phyloP scores from a whole-genome alignment of 2,797 vertebrate species.

The Cynopterus sphinx region DNA sequence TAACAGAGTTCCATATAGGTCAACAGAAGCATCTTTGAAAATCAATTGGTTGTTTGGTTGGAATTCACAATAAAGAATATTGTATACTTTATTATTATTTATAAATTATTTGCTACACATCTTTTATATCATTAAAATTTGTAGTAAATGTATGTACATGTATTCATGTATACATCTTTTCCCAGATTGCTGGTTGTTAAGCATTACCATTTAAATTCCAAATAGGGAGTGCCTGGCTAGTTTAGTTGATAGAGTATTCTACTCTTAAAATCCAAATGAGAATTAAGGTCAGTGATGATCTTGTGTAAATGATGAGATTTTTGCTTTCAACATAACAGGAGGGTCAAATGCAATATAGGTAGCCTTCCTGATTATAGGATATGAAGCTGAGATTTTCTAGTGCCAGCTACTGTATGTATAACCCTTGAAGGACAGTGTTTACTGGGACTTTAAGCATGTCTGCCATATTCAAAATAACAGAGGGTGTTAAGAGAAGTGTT shows the following conservation, averaged over 20 bases:
- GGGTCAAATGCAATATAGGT: background rate
- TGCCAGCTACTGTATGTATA: background rate
- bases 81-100: background rate
- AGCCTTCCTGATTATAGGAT: background rate
- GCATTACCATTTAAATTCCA: background rate
- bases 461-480: background rate
- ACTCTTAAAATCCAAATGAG: background rate
- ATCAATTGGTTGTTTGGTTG: background rate
- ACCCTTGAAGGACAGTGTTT: slow-evolving; percentile 33
- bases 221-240: background rate
- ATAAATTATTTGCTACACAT: background rate
- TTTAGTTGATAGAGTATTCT: background rate
- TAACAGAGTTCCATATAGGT: background rate
- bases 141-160: background rate
- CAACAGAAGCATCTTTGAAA: background rate
- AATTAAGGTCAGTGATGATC: background rate
- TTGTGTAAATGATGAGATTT: background rate
- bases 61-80: background rate
- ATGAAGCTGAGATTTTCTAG: background rate
- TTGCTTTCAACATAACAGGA: background rate
- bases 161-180: background rate
- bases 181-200: background rate
- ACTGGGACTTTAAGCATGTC: slow-evolving; percentile 11
- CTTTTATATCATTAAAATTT: background rate
- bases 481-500: slow-evolving; percentile 25